A percentile compares a stretch with the other conserved stretches of the same genome.
These are phyloP conservation scores for Temnopleurus reevesii DNA, from an alignment of 53 echinoderm and acorn worm species.

Conservation along the genomic window DNA sequence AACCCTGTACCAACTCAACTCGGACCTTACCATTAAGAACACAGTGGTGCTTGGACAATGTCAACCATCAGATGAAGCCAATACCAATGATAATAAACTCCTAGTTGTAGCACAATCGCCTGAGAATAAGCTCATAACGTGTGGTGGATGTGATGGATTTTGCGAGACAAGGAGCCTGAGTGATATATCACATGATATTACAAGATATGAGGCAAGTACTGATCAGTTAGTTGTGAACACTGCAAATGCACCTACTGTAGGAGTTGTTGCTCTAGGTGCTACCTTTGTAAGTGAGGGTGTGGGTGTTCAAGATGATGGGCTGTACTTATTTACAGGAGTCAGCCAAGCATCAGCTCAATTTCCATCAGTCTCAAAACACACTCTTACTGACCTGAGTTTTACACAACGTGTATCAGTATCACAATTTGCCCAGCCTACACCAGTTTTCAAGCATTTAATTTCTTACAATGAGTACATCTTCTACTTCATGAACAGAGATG, in stretches of 20 bases:
- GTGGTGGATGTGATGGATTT: slow-evolving; percentile 31
- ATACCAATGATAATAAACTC: neutral
- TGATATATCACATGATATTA: slow-evolving; percentile 18
- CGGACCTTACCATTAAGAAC: slow-evolving; percentile 6
- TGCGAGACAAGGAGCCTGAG: slow-evolving; percentile 47
- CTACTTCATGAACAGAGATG: neutral
- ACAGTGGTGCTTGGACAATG: neutral
- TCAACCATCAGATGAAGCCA: neutral
- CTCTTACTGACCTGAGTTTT: neutral
- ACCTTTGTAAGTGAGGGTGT: neutral
- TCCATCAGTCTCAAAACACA: neutral
- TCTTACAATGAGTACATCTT: neutral
- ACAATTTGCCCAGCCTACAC: too few relatives aligned
- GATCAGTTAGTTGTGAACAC: neutral
- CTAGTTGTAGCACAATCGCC: slow-evolving; percentile 12
- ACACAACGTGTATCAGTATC: neutral
- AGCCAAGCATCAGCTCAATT: neutral
- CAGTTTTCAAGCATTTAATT: neutral
- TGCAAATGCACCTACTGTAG: slow-evolving; percentile 5
- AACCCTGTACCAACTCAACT: slow-evolving; percentile 36
- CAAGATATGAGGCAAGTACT: neutral
- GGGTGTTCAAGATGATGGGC: neutral
- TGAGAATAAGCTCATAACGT: slow-evolving; percentile 28
- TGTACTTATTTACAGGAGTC: slow-evolving; percentile 20
- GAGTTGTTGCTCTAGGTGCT: slow-evolving; percentile 5